Percentiles rank a stretch among this genome's conserved stretches.
Conservation (phyloP, 2,113 vertebrate genomes). For the Larimichthys polyactis region DNA sequence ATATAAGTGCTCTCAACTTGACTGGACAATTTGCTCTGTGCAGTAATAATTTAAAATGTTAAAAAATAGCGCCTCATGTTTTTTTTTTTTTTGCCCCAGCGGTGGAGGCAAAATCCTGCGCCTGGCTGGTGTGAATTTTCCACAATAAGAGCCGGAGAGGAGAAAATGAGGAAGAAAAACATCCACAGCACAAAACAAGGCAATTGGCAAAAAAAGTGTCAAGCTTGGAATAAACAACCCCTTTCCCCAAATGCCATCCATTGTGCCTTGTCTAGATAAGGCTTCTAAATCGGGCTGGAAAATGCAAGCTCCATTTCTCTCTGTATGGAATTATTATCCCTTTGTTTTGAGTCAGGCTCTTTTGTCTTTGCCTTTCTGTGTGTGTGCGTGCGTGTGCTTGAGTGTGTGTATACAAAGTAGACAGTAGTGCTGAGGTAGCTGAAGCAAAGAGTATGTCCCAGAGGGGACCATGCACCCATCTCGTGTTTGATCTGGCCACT, state of each 20-base stretch:
- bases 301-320: constrained; percentile 84
- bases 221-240: constrained; percentile 83
- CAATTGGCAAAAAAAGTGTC: constrained; percentile 80
- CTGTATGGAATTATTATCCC: constrained; percentile 86
- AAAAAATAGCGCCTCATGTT: constrained; percentile 57
- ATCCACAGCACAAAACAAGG: constrained; percentile 69
- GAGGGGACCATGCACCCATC: constrained; percentile 70
- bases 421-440: constrained; percentile 71
- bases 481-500: constrained; percentile 75
- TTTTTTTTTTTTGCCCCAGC: constrained; percentile 20
- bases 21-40: constrained; percentile 75
- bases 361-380: constrained; percentile 81
- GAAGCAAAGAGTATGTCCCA: constrained; percentile 64
- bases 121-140: constrained; percentile 58
- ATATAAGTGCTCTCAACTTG: constrained; percentile 77
- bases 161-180: constrained; percentile 51
- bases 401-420: constrained; percentile 52
- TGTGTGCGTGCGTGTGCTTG: constrained; percentile 29
- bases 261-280: constrained; percentile 86
- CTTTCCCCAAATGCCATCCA: constrained; percentile 84
- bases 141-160: constrained; percentile 57
- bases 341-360: constrained; percentile 83
- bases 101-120: constrained; percentile 29
- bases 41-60: constrained; percentile 78
- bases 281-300: constrained; percentile 84